Conservation (phyloP, 2,113 vertebrate genomes). For the Callithrix jacchus region DNA sequence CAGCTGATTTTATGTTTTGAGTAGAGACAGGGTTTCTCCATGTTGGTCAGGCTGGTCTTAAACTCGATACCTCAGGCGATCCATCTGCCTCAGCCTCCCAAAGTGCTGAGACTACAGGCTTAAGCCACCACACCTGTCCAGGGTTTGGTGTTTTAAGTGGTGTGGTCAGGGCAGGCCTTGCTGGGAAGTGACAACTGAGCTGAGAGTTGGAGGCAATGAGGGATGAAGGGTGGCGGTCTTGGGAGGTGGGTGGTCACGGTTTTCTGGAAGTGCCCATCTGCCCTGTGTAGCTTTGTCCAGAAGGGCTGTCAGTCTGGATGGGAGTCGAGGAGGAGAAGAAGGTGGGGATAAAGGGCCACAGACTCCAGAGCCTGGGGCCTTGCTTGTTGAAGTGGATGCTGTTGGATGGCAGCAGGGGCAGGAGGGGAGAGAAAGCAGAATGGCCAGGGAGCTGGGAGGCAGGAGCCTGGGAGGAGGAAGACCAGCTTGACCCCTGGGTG, state of each 20-base stretch:
- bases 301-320: background rate
- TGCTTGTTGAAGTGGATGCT: background rate
- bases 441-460: no score
- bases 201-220: no score
- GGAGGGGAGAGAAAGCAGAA: background rate
- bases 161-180: background rate
- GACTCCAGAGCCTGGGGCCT: background rate
- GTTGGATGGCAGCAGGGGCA: no score
- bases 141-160: no score
- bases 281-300: background rate
- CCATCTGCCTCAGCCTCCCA: no score
- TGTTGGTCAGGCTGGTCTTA: no score
- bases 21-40: no score
- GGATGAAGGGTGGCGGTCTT: no score
- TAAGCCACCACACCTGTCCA: no score
- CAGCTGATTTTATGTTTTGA: no score
- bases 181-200: background rate
- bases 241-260: background rate
- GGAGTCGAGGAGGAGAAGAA: background rate
- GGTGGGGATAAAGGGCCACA: background rate
- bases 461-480: background rate
- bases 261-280: background rate
- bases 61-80: no score
- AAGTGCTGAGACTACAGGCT: no score
- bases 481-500: background rate